Evolutionary conservation across 2,888 invertebrate species (phyloP), one percentile per base, ranked within the genome.

Genomic region (Drosophila buzzatii): DNA sequence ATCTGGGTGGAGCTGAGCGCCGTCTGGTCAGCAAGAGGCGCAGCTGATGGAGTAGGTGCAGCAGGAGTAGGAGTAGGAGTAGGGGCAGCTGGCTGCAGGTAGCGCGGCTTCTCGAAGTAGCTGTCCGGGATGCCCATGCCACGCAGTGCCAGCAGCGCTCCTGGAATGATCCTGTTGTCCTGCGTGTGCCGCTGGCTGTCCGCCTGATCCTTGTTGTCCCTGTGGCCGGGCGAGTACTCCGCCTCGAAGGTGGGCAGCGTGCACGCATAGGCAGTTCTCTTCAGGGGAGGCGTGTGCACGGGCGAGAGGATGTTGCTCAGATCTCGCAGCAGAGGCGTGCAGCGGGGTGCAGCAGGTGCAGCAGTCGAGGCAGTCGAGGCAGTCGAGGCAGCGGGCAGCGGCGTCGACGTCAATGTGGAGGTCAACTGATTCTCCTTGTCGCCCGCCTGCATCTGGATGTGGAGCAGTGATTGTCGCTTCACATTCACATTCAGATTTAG

Each of bases 91-190:
- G 63, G 49, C 44, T 89, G 69, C 63, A 93, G 79, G 67, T 93
- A 93, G 49, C 93, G 86, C 0, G 93, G 93, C 70, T 93, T 92
- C 69, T 93, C 92, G 51, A 93, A 93, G 67, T 93, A 93, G 49
- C 91, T 91, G 70, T 93, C 93, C 18, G 92, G 92, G 42, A 93
- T 91, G 39, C 92, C 91, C 23, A 93, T 72, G 7, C 93, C 93
- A 3, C 93, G 90, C 18, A 93, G 79, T 1, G 93, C 93, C 59
- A 93, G 73, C 58, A 93, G 71, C 0, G 92, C 91, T 3, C 92
- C 92, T 0, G 93, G 91, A 12, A 93, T 88, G 14, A 91, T 61
- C 20, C 35, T 27, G 41, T 56, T 55, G 55, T 55, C 41, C 27
- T 51, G 51, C 18, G 33, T 12, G 51, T 35, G 18, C 8, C 18